Percentiles rank a stretch among this genome's conserved stretches.
These are phyloP conservation scores for Drosophila serrata DNA, from an alignment of 1,140 invertebrate species.

Conservation along the genomic window DNA sequence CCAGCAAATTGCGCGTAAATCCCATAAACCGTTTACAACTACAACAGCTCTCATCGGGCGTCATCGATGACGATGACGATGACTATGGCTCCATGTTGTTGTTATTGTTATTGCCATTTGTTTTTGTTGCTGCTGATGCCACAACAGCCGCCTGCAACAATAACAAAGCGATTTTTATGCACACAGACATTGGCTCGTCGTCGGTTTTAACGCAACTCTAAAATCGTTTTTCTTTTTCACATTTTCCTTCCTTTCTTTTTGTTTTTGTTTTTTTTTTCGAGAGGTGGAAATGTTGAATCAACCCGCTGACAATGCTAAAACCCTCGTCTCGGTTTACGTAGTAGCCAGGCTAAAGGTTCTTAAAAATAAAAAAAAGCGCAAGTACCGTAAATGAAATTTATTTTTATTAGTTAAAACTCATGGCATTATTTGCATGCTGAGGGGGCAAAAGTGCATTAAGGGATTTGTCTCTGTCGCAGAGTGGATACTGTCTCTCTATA, in stretches of 20 bases:
- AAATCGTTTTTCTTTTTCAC: constrained; percentile 12
- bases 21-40: constrained; percentile 84
- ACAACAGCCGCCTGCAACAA: constrained; percentile 73
- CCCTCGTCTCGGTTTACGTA: constrained; percentile 44
- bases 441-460: constrained; percentile 35
- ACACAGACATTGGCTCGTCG: constrained; percentile 44
- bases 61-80: constrained; percentile 66
- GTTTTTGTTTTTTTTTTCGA: neutral
- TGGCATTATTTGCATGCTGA: constrained; percentile 57
- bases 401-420: constrained; percentile 65
- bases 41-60: constrained; percentile 71
- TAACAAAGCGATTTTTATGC: constrained; percentile 82
- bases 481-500: neutral
- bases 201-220: constrained; percentile 44
- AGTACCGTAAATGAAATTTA: constrained; percentile 69
- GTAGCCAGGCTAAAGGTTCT: constrained; percentile 58
- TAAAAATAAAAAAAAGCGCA: constrained; percentile 6
- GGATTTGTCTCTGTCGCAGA: constrained; percentile 35
- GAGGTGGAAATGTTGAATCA: constrained; percentile 16
- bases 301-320: constrained; percentile 72
- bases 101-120: constrained; percentile 11
- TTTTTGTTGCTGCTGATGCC: constrained; percentile 27
- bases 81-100: constrained; percentile 14
- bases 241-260: neutral
- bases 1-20: constrained; percentile 83